phyloP scores from a whole-genome alignment of 2,113 vertebrate species.

The Xenopus tropicalis region DNA sequence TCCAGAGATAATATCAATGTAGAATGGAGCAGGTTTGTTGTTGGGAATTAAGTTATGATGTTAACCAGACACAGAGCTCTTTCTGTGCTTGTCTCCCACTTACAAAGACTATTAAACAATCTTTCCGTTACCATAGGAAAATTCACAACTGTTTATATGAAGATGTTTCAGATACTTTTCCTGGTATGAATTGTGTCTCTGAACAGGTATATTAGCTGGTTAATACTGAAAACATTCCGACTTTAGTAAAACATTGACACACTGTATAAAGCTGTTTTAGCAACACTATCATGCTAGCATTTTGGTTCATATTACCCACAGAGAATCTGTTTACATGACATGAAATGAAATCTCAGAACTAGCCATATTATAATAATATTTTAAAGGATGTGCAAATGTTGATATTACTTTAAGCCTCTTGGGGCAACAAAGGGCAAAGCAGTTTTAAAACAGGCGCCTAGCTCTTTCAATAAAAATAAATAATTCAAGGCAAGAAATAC shows the following conservation, averaged over 20 bases:
- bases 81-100: slow-evolving; percentile 47
- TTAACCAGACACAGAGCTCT: slow-evolving; percentile 54
- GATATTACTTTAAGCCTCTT: background rate
- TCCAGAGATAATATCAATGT: slow-evolving; percentile 48
- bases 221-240: slow-evolving; percentile 18
- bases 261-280: too few species aligned
- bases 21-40: slow-evolving; percentile 50
- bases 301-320: slow-evolving; percentile 20
- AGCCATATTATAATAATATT: background rate
- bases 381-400: background rate
- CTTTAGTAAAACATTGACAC: slow-evolving; percentile 7
- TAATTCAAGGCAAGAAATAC: too few species aligned
- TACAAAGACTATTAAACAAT: slow-evolving; percentile 55
- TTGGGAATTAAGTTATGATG: slow-evolving; percentile 49
- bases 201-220: slow-evolving; percentile 31
- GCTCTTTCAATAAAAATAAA: too few species aligned
- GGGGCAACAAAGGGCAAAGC: background rate
- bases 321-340: slow-evolving; percentile 27
- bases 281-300: background rate
- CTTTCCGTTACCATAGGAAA: slow-evolving; percentile 57
- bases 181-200: slow-evolving; percentile 24
- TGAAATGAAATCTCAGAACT: background rate
- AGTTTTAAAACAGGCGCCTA: background rate
- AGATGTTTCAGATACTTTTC: slow-evolving; percentile 60
- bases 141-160: slow-evolving; percentile 61